Conservation (phyloP, 1,140 invertebrate genomes). For the Odontomachus brunneus region DNA sequence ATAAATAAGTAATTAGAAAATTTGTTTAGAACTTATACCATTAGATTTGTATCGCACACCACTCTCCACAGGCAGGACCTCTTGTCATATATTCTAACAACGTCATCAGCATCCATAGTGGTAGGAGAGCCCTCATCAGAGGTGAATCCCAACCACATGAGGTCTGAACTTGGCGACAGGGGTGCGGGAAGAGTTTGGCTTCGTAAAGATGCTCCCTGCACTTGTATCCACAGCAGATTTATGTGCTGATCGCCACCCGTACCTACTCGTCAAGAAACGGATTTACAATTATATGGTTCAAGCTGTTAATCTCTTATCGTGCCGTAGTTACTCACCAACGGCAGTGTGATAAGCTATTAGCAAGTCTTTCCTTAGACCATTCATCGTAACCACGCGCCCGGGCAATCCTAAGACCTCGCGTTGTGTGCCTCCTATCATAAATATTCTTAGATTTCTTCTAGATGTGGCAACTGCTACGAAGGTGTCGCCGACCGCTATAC, state of each 20-base stretch:
- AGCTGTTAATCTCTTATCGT: neutral
- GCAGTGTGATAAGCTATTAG: constrained; percentile 92
- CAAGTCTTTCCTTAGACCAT: constrained; percentile 89
- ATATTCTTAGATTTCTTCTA: constrained; percentile 91
- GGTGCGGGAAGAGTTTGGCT: constrained; percentile 88
- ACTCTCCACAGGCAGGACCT: constrained; percentile 91
- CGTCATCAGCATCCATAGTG: constrained; percentile 89
- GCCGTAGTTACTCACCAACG: constrained; percentile 81
- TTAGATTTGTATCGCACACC: constrained; percentile 89
- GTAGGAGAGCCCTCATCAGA: constrained; percentile 92
- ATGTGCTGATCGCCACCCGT: constrained; percentile 86
- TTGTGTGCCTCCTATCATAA: constrained; percentile 94
- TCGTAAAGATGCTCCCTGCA: constrained; percentile 80
- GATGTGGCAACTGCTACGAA: constrained; percentile 93
- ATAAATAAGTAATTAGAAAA: neutral
- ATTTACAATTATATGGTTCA: neutral
- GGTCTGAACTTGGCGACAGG: constrained; percentile 88
- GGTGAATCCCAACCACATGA: constrained; percentile 93
- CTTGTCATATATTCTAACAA: constrained; percentile 88
- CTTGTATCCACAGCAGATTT: constrained; percentile 85
- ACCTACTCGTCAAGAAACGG: constrained; percentile 55
- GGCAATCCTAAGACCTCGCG: constrained; percentile 91
- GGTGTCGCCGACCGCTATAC: constrained; percentile 90
- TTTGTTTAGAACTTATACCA: constrained; percentile 85
- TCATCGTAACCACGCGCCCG: constrained; percentile 90